Evolutionary conservation across 2,888 invertebrate species (phyloP), one percentile per base, ranked within the genome.

Genomic region (Xestia c-nigrum): DNA sequence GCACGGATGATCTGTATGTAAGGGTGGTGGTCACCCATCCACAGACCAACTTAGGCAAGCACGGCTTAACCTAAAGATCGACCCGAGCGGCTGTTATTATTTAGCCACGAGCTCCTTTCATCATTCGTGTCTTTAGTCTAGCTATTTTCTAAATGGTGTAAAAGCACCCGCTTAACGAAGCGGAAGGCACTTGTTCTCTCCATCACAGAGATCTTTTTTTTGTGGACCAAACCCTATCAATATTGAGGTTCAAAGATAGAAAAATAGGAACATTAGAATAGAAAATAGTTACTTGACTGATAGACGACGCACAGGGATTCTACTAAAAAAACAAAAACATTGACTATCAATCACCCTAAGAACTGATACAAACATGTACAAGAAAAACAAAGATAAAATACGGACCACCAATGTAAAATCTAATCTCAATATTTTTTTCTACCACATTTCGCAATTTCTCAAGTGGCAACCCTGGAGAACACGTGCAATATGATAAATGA

Each of bases 401-500:
- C 50, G n/a, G 72, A 80, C 61, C 80, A 63, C 72, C 38, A 46
- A 46, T 7, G 38, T 40, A 40, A 67, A 81, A 78, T 55, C 24
- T 1, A 24, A 43, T 70, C 40, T 52, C 21, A 40, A 38, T 59
- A 61, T 52, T 72, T 63, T 67, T 67, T 75, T 66, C 55, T 21
- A n/a, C 21, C 10, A 6, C 14, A 12, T 69, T 72, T 65, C 31
- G 57, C 68, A 63, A 81, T 63, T 55, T 68, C 70, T 79, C 72
- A 86, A 86, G 76, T 76, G 83, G 81, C 83, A 89, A 77, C 89
- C 85, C 84, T 89, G 52, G 67, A 24, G 50, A 63, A 76, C 79
- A 82, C 85, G 80, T 76, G 81, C 70, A 84, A 71, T 83, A 87
- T 87, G 89, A 90, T 90, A 86, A 89, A 90, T 88, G 85, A 82